Evolutionary conservation across 2,797 vertebrate species (phyloP), one percentile per base, ranked within the genome.

Genomic region (Champsocephalus gunnari): DNA sequence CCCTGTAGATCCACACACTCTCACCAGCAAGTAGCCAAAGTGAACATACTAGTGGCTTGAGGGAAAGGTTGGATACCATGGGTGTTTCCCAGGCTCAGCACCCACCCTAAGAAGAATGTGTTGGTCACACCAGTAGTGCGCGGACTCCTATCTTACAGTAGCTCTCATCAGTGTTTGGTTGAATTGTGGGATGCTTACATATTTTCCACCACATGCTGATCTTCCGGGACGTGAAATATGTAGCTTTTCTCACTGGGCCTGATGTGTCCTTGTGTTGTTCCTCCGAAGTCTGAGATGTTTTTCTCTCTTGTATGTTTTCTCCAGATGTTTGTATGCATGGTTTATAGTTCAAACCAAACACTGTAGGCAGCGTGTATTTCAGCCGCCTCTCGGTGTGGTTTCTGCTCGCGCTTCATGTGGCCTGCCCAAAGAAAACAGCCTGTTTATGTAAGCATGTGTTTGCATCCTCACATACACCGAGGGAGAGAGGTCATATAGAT

Each of bases 391-490:
- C 66, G n/a, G 55, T 62, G 28, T 79, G 47, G 53, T 70, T 80
- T 77, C 76, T 81, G 59, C 73, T 70, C 8, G 61, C 66, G 61
- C 87, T 77, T 81, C 75, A 75, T 80, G 79, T 88, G 80, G 81
- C 79, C 77, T 84, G 74, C 72, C 74, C 77, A 77, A 64, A 82
- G 51, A 66, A 81, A 60, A 56, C 65, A 75, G 38, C 49, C 77
- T 84, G 63, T 84, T 90, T 82, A 66, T 79, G 69, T 74, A 70
- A 75, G 69, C 82, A 77, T 73, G 78, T 53, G 70, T 82, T 85
- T 71, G 48, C 73, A 38, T 79, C 67, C 43, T 28, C 49, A 28
- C 56, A 55, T 59, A 41, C 72, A 74, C 59, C 50, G 77, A 77
- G 28, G 24, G 45, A 77, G 67, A 58, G 58, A 62, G 77, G 81